Percentiles rank a stretch among this genome's conserved stretches.
phyloP scores from a whole-genome alignment of 2,888 invertebrate genomes.

The Venusia cambrica region DNA sequence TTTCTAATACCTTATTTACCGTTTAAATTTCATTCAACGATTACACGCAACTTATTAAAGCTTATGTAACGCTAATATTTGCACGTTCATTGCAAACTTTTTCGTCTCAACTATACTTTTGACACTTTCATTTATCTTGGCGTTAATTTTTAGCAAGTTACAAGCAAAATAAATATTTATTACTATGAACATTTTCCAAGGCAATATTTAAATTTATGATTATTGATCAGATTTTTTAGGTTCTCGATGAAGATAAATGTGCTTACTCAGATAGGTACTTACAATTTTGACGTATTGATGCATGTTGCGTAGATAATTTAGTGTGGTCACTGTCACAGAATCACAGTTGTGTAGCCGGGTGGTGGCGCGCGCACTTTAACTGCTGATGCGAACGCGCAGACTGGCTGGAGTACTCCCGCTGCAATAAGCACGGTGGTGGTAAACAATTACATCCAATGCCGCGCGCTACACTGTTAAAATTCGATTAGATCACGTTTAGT shows the following conservation, averaged over 20 bases:
- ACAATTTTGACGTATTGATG: constrained; percentile 67
- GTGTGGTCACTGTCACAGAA: constrained; percentile 60
- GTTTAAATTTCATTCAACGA: no score
- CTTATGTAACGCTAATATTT: constrained; percentile 26
- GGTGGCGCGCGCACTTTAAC: constrained; percentile 52
- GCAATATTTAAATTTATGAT: no score
- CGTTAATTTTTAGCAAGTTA: constrained; percentile 6
- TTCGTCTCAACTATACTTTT: constrained; percentile 15
- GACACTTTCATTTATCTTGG: constrained; percentile 7
- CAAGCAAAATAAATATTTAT: no score
- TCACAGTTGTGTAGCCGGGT: constrained; percentile 43
- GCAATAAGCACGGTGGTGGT: constrained; percentile 67
- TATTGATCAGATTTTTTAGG: no score
- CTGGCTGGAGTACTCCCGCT: constrained; percentile 59
- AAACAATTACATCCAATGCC: constrained; percentile 51
- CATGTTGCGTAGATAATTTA: constrained; percentile 48
- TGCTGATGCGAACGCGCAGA: constrained; percentile 56
- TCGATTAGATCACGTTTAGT: constrained; percentile 51
- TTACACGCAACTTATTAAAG: constrained; percentile 17
- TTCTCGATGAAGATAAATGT: no score
- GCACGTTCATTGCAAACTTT: constrained; percentile 24
- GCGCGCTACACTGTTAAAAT: constrained; percentile 34
- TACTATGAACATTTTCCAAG: no score
- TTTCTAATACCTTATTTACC: no score
- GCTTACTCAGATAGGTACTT: no score